Evolutionary conservation across 2,888 invertebrate species (phyloP), one percentile per base, ranked within the genome.

Genomic region (Apodemia zela): DNA sequence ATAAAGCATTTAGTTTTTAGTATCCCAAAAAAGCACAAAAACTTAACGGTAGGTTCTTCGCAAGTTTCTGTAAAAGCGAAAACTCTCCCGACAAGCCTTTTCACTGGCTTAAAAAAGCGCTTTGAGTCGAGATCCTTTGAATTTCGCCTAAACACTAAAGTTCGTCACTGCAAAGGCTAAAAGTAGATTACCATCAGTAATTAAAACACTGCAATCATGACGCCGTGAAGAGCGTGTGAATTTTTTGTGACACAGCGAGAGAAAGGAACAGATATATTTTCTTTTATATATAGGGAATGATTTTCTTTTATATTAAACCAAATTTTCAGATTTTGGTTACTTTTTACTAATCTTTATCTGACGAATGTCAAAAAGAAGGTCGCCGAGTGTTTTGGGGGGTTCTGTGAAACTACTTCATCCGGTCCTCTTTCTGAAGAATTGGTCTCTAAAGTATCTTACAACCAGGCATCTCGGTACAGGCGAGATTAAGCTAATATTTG

Each of bases 151-250:
- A 77, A 75, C 73, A 75, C 66, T 73, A 73, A 75, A 79, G 76
- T 77, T 72, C 73, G 68, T 66, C 68, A 70, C 70, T 72, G 68
- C 64, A 68, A 67, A 54, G 25, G 69, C 75, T 78, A 74, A 81
- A 82, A 83, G 77, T 77, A 78, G 82, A 84, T 85, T 83, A 81
- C 77, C 76, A 84, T 82, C 84, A 79, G 80, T 84, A 82, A 85
- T 85, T 84, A 85, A 79, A 81, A 76, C 74, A 75, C 63, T 70
- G 71, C 70, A 72, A 73, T 74, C 71, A 69, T 72, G 73, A 70
- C 67, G 67, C 71, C 63, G 57, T 54, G 45, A 38, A 63, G 65
- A 63, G 67, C 65, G 65, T 65, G 67, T 69, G 66, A 60, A 67
- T 58, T 63, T 64, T 38, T 38, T 51, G 67, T 45, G 71, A 74